phyloP scores from a whole-genome alignment of 2,888 invertebrate species.

The Trichacis sp. region DNA sequence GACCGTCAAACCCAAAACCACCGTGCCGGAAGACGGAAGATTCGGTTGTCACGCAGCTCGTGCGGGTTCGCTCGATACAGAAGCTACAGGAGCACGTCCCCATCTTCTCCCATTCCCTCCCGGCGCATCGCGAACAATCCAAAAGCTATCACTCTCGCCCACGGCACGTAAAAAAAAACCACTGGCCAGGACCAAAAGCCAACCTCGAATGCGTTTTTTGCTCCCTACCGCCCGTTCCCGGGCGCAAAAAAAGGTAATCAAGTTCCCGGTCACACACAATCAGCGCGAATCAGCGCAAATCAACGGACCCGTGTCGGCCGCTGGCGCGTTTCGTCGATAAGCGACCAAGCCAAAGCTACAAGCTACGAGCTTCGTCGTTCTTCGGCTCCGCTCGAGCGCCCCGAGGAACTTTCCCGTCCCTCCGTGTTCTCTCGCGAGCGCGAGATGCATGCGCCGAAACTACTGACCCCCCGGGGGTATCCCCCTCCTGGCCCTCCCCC shows the following conservation, averaged over 20 bases:
- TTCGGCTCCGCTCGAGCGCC: conserved; percentile 16
- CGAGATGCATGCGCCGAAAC: conserved; percentile 3
- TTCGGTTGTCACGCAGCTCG: no score
- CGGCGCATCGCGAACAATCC: no score
- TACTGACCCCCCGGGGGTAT: no score
- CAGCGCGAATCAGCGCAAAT: neutral
- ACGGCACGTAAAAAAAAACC: neutral
- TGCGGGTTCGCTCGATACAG: no score
- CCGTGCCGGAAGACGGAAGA: no score
- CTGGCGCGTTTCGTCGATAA: conserved; percentile 12
- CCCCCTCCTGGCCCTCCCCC: neutral
- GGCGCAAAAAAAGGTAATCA: neutral
- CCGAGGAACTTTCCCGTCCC: conserved; percentile 31
- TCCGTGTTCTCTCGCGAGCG: conserved; percentile 12
- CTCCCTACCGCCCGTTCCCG: conserved; percentile 14
- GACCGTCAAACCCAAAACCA: no score
- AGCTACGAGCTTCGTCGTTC: conserved; percentile 24
- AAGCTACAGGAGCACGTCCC: conserved; percentile 6
- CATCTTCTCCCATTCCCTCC: no score
- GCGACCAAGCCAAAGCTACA: conserved; percentile 4
- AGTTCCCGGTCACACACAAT: conserved; percentile 9
- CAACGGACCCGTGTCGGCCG: conserved; percentile 8
- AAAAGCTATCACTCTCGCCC: neutral
- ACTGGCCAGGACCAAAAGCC: neutral
- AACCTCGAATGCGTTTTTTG: no score